Base-by-base conservation (phyloP, 1,140 invertebrate species). In the Drosophila bifasciata region DNA sequence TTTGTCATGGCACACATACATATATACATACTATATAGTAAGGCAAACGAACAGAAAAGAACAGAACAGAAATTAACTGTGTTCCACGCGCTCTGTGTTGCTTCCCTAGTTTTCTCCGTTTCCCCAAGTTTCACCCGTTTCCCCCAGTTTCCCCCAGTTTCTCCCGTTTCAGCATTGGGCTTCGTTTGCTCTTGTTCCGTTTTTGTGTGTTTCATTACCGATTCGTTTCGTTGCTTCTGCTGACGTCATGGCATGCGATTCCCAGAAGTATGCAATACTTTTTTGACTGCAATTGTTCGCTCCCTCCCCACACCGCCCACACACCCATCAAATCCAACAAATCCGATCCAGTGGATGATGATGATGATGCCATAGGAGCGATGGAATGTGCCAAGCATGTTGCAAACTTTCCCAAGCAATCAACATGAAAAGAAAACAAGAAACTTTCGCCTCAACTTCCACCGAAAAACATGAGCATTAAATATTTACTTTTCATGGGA, bases 231-330 rank as follows among this genome's bases (percentile, higher is more conserved):
- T 57, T 58, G 59, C 63, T 56, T 41, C 62, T 60, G 75, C 79
- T 83, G 79, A 83, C 79, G 79, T 83, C 79, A 83, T 83, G 67
- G 69, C 50, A 13, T 46, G 44, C 79, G 32, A 36, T 5, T 36
- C 32, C 79, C 63, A 55, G 73, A 83, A 83, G 79, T 63, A 78
- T 83, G 79, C 79, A 84, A 76, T 76, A 67, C 58, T 67, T 84
- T 78, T 76, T 75, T 25, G 3, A 5, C 28, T 53, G 64, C 64
- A 36, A n/a, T 15, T 50, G 23, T 60, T 55, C 39, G 1, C 8
- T 2, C 25, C 2, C 8, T 8, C 25, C 25, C 0, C 25, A 28
- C n/a, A n/a, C n/a, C n/a, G n/a, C n/a, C n/a, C n/a, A n/a, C n/a
- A n/a, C n/a, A n/a, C n/a, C n/a, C n/a, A n/a, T n/a, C n/a, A n/a